These are phyloP conservation scores for Chrysopilus asiliformis DNA, from an alignment of 2,888 invertebrate genomes.

Conservation along the genomic window DNA sequence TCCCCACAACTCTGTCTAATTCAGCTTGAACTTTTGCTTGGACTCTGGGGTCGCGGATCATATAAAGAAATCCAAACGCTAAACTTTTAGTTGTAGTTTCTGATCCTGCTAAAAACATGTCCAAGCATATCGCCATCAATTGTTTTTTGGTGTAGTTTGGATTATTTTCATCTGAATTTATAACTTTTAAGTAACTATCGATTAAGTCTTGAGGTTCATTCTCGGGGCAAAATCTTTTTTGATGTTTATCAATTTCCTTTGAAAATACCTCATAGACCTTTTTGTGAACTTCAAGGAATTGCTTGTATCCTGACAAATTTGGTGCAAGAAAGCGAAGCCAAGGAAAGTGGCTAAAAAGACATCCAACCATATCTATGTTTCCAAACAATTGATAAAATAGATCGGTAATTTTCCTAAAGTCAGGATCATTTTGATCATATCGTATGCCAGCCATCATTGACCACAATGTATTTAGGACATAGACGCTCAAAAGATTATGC, in stretches of 20 bases:
- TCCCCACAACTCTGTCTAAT: conserved; percentile 60
- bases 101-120: conserved; percentile 77
- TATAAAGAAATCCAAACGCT: conserved; percentile 61
- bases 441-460: conserved; percentile 68
- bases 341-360: conserved; percentile 68
- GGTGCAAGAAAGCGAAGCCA: conserved; percentile 57
- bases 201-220: conserved; percentile 62
- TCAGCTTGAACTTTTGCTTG: conserved; percentile 65
- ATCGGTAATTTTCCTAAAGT: conserved; percentile 51
- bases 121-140: conserved; percentile 65
- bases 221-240: conserved; percentile 44
- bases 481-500: conserved; percentile 61
- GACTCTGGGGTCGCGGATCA: conserved; percentile 55
- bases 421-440: conserved; percentile 54
- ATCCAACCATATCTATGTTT: conserved; percentile 69
- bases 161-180: conserved; percentile 43
- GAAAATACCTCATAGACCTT: conserved; percentile 59
- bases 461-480: conserved; percentile 70
- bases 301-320: conserved; percentile 59
- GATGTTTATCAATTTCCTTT: conserved; percentile 58
- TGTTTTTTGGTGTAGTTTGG: conserved; percentile 56
- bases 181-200: conserved; percentile 61
- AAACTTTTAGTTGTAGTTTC: conserved; percentile 73
- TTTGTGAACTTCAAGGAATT: conserved; percentile 56
- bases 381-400: conserved; percentile 58